Evolutionary conservation across 2,797 vertebrate genomes (phyloP).

Genomic region (Heliangelus exortis): DNA sequence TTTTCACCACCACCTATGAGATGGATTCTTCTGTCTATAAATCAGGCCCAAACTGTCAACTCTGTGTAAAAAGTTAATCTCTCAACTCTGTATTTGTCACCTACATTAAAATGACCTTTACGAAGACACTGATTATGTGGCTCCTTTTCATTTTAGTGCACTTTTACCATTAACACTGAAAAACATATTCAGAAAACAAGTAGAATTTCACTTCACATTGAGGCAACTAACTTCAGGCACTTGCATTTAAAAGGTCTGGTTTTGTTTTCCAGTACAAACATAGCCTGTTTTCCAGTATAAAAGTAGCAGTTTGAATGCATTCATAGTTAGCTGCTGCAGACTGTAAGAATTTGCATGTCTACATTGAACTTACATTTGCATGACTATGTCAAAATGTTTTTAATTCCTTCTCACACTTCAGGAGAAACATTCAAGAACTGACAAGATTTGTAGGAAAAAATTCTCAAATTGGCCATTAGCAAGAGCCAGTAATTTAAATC

Average conservation of each 20-base stretch:
- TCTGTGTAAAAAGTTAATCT: neutral
- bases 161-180: neutral
- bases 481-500: slow-evolving; percentile 17
- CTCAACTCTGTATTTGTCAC: neutral
- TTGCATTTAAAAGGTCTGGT: neutral
- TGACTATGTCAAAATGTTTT: neutral
- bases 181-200: neutral
- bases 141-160: neutral
- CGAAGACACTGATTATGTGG: neutral
- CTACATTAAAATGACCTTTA: neutral
- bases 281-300: neutral
- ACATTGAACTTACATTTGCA: neutral
- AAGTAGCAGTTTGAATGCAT: neutral
- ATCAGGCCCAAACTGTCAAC: neutral
- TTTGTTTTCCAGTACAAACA: neutral
- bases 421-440: slow-evolving; percentile 11
- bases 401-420: neutral
- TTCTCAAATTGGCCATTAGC: neutral
- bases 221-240: neutral
- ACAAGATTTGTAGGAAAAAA: neutral
- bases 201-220: neutral
- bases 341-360: neutral
- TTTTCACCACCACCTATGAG: neutral
- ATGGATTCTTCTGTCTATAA: neutral
- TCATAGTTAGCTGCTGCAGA: neutral